Conservation (phyloP, 2,113 vertebrate genomes). For the Gasterosteus aculeatus region DNA sequence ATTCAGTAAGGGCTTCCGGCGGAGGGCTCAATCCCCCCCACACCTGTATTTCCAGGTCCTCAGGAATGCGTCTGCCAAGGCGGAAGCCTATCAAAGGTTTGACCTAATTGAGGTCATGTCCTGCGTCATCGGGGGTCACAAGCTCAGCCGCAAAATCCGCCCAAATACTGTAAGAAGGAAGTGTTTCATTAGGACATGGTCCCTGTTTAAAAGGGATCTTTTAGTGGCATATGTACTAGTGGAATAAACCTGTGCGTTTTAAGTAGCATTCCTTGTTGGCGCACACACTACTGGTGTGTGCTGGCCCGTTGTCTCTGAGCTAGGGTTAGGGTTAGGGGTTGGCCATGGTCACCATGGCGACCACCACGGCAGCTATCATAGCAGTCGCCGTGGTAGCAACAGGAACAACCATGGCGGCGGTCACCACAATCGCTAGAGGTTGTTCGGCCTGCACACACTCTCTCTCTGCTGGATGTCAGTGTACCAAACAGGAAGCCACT, state of each 20-base stretch:
- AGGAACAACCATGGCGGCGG: no score
- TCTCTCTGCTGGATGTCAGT: conserved; percentile 16
- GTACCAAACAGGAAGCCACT: conserved; percentile 28
- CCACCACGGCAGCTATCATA: no score
- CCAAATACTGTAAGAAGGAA: neutral
- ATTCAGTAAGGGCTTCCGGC: neutral
- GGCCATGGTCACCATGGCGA: no score
- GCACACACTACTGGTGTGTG: no score
- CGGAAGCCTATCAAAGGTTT: conserved; percentile 43
- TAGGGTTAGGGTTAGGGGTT: no score
- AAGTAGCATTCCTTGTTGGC: neutral
- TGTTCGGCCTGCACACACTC: neutral
- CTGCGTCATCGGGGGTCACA: conserved; percentile 36
- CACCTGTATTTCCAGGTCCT: neutral
- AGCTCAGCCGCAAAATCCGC: conserved; percentile 18
- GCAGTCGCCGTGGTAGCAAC: no score
- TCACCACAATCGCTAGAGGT: neutral
- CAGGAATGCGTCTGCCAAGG: neutral
- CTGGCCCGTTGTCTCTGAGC: neutral
- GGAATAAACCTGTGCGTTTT: neutral
- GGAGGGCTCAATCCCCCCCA: neutral
- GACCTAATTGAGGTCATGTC: conserved; percentile 43
- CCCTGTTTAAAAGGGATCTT: neutral
- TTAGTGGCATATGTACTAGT: neutral
- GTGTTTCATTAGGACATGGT: neutral